Conservation (phyloP, 1,140 invertebrate genomes). For the Macrosteles quadrilineatus region DNA sequence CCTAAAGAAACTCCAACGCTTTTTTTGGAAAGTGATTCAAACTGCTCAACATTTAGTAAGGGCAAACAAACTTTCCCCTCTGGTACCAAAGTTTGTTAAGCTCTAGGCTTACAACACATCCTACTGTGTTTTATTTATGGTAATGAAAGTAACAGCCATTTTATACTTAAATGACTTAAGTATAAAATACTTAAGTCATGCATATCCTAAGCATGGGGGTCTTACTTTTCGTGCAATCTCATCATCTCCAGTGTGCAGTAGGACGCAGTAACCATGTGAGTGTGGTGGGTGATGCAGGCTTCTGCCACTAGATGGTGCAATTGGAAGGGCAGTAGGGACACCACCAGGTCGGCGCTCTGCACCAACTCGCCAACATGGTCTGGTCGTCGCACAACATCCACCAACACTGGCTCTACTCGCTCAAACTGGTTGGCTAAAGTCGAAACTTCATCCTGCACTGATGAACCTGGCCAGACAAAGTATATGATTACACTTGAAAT, state of each 20-base stretch:
- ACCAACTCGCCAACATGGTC: slow-evolving; percentile 74
- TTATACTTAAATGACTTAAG: no score
- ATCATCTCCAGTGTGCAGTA: slow-evolving; percentile 87
- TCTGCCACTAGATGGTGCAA: slow-evolving; percentile 85
- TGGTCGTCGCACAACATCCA: slow-evolving; percentile 75
- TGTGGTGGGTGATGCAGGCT: slow-evolving; percentile 80
- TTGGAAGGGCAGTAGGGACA: slow-evolving; percentile 92
- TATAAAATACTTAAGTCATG: no score
- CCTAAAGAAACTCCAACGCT: no score
- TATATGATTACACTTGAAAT: slow-evolving; percentile 33
- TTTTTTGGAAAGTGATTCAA: no score
- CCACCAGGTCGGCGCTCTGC: slow-evolving; percentile 71
- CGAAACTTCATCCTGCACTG: slow-evolving; percentile 87
- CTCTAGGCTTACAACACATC: no score
- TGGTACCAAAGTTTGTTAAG: no score
- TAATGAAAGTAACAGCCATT: no score
- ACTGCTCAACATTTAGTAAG: no score
- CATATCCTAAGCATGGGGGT: no score
- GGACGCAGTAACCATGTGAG: slow-evolving; percentile 95
- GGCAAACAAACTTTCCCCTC: no score
- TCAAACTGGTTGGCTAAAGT: slow-evolving; percentile 71
- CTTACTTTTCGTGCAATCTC: slow-evolving; percentile 75
- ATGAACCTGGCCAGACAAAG: no score
- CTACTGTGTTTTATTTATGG: no score
- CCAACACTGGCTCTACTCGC: slow-evolving; percentile 77